A percentile compares a stretch with the other conserved stretches of the same genome.
Evolutionary conservation across 2,797 vertebrate genomes (phyloP).

Genomic region (Mastacembelus armatus): DNA sequence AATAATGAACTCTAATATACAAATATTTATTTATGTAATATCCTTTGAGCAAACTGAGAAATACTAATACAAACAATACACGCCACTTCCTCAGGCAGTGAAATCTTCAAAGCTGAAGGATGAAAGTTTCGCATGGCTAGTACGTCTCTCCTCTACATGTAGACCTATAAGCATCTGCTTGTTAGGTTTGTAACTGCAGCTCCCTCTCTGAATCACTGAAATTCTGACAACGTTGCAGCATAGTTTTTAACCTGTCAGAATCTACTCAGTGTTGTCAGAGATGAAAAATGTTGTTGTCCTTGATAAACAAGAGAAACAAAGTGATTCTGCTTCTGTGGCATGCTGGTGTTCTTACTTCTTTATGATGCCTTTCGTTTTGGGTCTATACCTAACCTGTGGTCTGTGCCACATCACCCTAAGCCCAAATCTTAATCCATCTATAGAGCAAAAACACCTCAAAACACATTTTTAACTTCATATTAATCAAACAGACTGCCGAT

Average conservation of each 20-base stretch:
- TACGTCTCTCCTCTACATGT: too few relatives aligned
- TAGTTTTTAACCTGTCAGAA: background rate
- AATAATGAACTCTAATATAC: constrained; percentile 1
- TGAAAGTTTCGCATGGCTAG: background rate
- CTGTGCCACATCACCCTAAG: background rate
- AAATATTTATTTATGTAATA: constrained; percentile 10
- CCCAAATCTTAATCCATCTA: background rate
- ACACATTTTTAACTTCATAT: background rate
- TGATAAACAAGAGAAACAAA: background rate
- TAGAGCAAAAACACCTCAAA: background rate
- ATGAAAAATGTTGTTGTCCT: too few relatives aligned
- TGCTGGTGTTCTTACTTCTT: background rate
- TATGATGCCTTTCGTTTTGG: background rate
- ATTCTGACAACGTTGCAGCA: constrained; percentile 16
- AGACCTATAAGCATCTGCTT: constrained; percentile 3
- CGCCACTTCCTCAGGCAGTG: background rate
- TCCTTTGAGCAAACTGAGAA: constrained; percentile 3
- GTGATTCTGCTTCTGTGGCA: background rate
- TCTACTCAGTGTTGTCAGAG: too few relatives aligned
- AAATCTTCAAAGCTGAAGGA: background rate
- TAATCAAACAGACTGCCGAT: constrained; percentile 19
- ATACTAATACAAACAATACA: background rate
- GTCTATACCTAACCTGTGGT: constrained; percentile 9
- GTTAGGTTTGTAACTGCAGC: constrained; percentile 34
- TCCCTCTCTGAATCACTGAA: constrained; percentile 25